Evolutionary conservation across 2,797 vertebrate genomes (phyloP), one percentile per base, ranked within the genome.

Genomic region (Simalia tracyae): DNA sequence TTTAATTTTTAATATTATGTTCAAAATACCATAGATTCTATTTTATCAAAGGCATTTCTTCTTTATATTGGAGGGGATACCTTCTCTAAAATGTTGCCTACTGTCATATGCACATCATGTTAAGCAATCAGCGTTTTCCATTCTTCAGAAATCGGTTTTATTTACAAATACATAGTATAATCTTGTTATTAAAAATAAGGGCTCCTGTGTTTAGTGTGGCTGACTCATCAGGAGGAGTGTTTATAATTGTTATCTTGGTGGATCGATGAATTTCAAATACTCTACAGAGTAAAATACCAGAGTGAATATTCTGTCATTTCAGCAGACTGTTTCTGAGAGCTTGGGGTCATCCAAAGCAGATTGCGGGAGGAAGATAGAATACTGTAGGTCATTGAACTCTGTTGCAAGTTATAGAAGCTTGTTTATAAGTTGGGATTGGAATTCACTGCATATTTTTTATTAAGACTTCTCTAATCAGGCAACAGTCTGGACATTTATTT

Each of bases 401-500:
- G 26, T 61, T 46, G n/a, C 4, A 11, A 50, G 10, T 81, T 24
- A 81, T n/a, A 59, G 36, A 84, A 61, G 57, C 50, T 17, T 90
- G 26, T 90, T 90, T 57, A 3, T 63, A 42, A 17, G 57, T 1
- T 50, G 89, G 46, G 46, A 46, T 46, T 84, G 57, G 36, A 90
- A 50, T 91, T 86, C 24, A 86, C 2, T 6, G 26, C 54, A 24
- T 57, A 14, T 86, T 72, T 46, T 59, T 76, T 2, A 12, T 42
- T 87, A 59, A 12, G 10, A 14, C 85, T 28, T 26, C 61, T 89
- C 54, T 91, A 85, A 85, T 36, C 54, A 95, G 94, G 88, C 93
- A 87, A 94, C 90, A 1, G 93, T 93, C 81, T 95, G 95, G 95
- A 92, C 96, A 81, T 59, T 84, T 72, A 42, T 60, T 96, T 90